These are phyloP conservation scores for Macrosteles quadrilineatus DNA, from an alignment of 1,140 invertebrate species.

Conservation along the genomic window DNA sequence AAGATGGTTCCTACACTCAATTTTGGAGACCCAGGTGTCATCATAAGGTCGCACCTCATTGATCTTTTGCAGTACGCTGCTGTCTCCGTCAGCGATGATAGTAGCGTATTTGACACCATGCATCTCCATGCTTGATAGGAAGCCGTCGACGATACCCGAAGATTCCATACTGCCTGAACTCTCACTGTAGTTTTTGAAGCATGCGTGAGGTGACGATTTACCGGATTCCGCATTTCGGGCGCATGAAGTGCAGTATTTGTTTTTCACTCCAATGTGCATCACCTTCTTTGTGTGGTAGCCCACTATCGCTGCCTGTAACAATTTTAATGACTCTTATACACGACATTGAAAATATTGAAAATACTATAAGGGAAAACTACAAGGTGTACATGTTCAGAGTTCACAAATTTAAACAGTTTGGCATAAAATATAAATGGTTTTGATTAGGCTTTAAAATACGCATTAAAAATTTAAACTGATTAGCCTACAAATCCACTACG, in stretches of 20 bases:
- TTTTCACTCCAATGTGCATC: conserved; percentile 47
- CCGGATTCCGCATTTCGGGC: conserved; percentile 38
- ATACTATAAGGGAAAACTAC: too few relatives aligned
- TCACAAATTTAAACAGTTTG: too few relatives aligned
- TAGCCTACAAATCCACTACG: too few relatives aligned
- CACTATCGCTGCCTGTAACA: conserved; percentile 43
- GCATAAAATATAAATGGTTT: too few relatives aligned
- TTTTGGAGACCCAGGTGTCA: conserved; percentile 15
- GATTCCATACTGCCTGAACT: conserved; percentile 52
- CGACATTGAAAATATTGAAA: too few relatives aligned
- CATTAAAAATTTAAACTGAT: too few relatives aligned
- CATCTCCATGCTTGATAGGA: conserved; percentile 44
- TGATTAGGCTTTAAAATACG: too few relatives aligned
- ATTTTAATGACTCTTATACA: too few relatives aligned
- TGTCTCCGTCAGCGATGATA: conserved; percentile 47
- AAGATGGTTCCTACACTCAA: conserved; percentile 37
- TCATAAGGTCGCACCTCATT: conserved; percentile 37
- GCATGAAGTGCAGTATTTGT: conserved; percentile 49
- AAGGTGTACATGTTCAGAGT: too few relatives aligned
- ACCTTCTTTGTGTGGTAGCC: conserved; percentile 46
- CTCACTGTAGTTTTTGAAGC: conserved; percentile 45
- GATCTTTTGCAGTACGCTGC: conserved; percentile 42
- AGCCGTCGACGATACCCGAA: conserved; percentile 50
- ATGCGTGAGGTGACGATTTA: conserved; percentile 43
- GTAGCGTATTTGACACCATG: conserved; percentile 45